Percentiles rank a stretch among this genome's conserved stretches.
These are phyloP conservation scores for Oxystoma pomonae DNA, from an alignment of 2,888 invertebrate genomes.

Conservation along the genomic window DNA sequence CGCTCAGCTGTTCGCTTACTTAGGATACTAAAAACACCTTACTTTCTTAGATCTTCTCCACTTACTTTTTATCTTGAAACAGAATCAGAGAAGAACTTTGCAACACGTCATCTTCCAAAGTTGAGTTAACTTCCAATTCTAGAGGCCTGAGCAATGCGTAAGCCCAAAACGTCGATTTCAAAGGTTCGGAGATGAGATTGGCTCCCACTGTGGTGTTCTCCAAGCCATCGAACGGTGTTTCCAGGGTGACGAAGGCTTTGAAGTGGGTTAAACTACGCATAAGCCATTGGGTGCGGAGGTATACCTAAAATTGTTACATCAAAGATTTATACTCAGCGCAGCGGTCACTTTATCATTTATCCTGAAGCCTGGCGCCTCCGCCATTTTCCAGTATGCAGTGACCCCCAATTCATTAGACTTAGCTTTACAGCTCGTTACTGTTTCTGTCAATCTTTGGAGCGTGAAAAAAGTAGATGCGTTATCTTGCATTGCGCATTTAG, in stretches of 20 bases:
- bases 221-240: slow-evolving; percentile 47
- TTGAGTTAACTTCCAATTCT: slow-evolving; percentile 38
- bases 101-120: slow-evolving; percentile 36
- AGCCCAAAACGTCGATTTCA: slow-evolving; percentile 39
- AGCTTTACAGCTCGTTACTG: too few species aligned
- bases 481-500: too few species aligned
- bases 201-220: slow-evolving; percentile 43
- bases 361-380: too few species aligned
- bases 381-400: too few species aligned
- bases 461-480: too few species aligned
- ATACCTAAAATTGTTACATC: slow-evolving; percentile 35
- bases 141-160: slow-evolving; percentile 43
- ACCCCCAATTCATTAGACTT: too few species aligned
- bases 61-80: slow-evolving; percentile 39
- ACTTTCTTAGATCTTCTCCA: too few species aligned
- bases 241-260: slow-evolving; percentile 39
- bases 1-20: too few species aligned
- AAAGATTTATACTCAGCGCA: too few species aligned
- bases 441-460: too few species aligned
- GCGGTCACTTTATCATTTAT: too few species aligned
- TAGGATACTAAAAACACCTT: too few species aligned
- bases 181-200: slow-evolving; percentile 39
- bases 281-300: slow-evolving; percentile 34
- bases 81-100: slow-evolving; percentile 33
- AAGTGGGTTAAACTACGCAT: slow-evolving; percentile 39